Percentiles rank a stretch among this genome's conserved stretches.
Conservation (phyloP, 2,888 invertebrate species). For the Tridacna gigas region DNA sequence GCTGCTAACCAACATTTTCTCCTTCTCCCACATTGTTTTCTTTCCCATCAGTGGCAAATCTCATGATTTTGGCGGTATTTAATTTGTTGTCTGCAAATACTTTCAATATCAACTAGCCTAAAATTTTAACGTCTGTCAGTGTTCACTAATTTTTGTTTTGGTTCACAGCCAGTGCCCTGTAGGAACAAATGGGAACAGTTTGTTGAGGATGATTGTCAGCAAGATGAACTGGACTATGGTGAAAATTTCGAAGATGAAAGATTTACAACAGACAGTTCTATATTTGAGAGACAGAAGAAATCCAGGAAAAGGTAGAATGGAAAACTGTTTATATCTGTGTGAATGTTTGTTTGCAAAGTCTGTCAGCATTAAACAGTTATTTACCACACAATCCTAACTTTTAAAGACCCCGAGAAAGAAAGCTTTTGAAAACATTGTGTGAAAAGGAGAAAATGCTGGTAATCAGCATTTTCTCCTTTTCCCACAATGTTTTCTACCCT, state of each 20-base stretch:
- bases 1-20: not conserved
- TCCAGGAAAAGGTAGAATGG: constrained; percentile 13
- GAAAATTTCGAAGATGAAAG: not conserved
- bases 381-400: not conserved
- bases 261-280: constrained; percentile 22
- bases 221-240: not conserved
- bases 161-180: no score
- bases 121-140: not conserved
- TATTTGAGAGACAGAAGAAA: not conserved
- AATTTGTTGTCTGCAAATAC: no score
- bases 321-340: no score
- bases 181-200: constrained; percentile 23
- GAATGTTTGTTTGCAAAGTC: not conserved
- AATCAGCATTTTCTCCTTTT: not conserved
- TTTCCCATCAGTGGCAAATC: no score
- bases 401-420: not conserved
- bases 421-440: not conserved
- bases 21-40: no score
- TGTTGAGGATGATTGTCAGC: constrained; percentile 5
- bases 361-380: not conserved
- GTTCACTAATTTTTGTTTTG: not conserved
- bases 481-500: not conserved
- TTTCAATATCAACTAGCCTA: no score
- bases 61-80: no score
- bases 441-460: not conserved